phyloP scores from a whole-genome alignment of 2,888 invertebrate genomes.

The Melanostoma scalare region DNA sequence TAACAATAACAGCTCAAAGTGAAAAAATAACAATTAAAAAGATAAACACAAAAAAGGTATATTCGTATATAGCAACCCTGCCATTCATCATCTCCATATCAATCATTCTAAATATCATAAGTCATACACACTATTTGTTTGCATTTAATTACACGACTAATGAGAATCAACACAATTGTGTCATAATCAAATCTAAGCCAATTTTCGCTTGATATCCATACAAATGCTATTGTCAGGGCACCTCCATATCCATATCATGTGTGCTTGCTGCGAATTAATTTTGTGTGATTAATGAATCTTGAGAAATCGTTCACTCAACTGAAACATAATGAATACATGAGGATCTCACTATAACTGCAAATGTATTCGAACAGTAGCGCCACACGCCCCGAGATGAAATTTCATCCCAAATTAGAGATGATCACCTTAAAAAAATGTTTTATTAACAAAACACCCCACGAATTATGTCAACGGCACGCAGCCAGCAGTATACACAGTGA shows the following conservation, averaged over 20 bases:
- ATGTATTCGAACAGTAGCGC: conserved; percentile 29
- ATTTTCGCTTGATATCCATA: conserved; percentile 35
- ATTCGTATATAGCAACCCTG: no score
- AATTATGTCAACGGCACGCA: conserved; percentile 69
- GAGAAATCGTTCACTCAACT: conserved; percentile 65
- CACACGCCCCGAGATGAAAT: conserved; percentile 42
- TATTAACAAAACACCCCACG: conserved; percentile 49
- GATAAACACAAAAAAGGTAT: no score
- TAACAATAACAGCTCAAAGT: no score
- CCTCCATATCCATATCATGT: not conserved
- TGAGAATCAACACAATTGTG: conserved; percentile 67
- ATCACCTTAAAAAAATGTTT: conserved; percentile 46
- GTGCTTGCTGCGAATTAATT: conserved; percentile 49
- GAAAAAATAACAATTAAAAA: no score
- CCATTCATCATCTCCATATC: conserved; percentile 27
- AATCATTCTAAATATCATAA: conserved; percentile 51
- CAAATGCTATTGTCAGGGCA: conserved; percentile 5
- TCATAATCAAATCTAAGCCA: conserved; percentile 52
- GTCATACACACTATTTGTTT: conserved; percentile 66
- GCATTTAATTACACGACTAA: conserved; percentile 65
- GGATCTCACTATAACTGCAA: conserved; percentile 34
- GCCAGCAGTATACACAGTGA: conserved; percentile 41
- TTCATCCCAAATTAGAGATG: conserved; percentile 67
- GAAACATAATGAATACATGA: conserved; percentile 66
- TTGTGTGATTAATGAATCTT: conserved; percentile 69